phyloP scores from a whole-genome alignment of 2,113 vertebrate genomes.

The Anarhynchus alexandrinus region DNA sequence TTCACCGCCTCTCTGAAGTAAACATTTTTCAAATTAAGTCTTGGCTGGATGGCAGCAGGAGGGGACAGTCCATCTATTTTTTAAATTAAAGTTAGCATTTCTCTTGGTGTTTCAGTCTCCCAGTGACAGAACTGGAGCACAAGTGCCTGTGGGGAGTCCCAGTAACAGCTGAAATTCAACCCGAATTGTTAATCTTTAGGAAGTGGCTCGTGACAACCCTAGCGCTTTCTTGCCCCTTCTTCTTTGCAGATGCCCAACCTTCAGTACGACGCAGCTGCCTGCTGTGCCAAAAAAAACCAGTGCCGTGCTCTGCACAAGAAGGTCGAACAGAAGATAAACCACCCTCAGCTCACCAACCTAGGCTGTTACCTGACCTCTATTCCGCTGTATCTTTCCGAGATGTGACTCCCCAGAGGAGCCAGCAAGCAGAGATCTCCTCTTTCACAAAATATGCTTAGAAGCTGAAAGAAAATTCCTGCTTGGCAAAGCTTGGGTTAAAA shows the following conservation, averaged over 20 bases:
- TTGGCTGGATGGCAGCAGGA: not conserved
- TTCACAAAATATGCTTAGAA: not conserved
- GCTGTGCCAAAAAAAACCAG: not conserved
- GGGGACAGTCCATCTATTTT: not conserved
- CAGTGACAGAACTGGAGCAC: not conserved
- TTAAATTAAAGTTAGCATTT: not conserved
- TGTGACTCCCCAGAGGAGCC: not conserved
- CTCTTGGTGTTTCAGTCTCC: not conserved
- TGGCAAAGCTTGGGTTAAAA: not conserved
- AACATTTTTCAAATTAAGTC: not conserved
- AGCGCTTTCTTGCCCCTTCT: not conserved
- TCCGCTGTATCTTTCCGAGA: accelerated
- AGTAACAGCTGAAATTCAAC: not conserved
- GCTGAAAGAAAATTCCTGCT: not conserved
- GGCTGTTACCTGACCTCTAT: not conserved
- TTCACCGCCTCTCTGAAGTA: not conserved
- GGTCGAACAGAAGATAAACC: not conserved
- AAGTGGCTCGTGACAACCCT: not conserved
- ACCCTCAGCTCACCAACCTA: not conserved
- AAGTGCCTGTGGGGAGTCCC: not conserved
- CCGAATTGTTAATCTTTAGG: not conserved
- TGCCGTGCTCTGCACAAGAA: not conserved
- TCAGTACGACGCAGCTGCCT: not conserved
- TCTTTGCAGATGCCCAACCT: not conserved
- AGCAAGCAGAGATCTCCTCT: not conserved